A percentile compares a stretch with the other conserved stretches of the same genome.
Conservation (phyloP, 2,797 vertebrate species). For the Anisognathus igniventris region DNA sequence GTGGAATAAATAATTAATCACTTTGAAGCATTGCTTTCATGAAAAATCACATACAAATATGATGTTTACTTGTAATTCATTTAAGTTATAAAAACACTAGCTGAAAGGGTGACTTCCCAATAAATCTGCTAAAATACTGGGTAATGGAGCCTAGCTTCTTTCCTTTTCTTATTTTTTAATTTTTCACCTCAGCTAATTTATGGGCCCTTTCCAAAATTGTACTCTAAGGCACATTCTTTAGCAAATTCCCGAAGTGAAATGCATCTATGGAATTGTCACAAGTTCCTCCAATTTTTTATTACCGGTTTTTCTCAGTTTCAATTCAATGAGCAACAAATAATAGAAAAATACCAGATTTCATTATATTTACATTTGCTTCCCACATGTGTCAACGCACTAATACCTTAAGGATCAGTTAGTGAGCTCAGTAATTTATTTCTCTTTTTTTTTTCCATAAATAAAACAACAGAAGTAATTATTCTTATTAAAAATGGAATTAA, state of each 20-base stretch:
- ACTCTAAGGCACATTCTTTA: conserved; percentile 5
- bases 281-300: neutral
- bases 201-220: neutral
- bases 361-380: neutral
- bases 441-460: neutral
- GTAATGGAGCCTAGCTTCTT: conserved; percentile 36
- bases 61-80: conserved; percentile 59
- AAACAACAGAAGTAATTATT: neutral
- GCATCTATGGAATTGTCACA: neutral
- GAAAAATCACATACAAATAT: conserved; percentile 40
- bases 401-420: neutral
- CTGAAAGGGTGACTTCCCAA: conserved; percentile 36
- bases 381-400: neutral
- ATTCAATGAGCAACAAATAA: neutral
- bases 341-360: neutral
- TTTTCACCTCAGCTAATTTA: conserved; percentile 48
- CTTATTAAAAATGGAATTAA: neutral
- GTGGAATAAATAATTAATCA: conserved; percentile 55
- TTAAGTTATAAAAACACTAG: conserved; percentile 50
- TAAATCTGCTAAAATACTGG: conserved; percentile 46
- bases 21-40: conserved; percentile 17
- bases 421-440: neutral
- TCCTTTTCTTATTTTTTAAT: neutral
- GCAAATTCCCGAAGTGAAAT: neutral
- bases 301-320: neutral